Base-by-base conservation (phyloP, 2,888 invertebrate genomes). In the Phorcus lineatus region DNA sequence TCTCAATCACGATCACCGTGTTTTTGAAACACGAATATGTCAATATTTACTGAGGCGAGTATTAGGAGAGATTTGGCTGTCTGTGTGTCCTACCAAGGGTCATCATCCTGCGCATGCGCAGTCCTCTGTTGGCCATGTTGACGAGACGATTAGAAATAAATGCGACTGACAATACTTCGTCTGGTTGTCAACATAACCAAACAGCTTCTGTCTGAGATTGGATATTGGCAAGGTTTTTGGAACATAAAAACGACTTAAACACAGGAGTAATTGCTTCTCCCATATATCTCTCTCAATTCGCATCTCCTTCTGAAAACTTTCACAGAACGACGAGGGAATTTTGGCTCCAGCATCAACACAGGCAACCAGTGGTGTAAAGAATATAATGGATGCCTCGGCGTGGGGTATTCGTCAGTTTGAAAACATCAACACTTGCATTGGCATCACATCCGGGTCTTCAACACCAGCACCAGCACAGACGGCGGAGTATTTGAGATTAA, bases 21-120 rank as follows among this genome's bases (percentile, higher is more conserved):
- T 62, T 62, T 62, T 62, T 62, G 62, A 62, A 62, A 62, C 62
- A 62, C 62, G 62, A 62, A 7, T 62, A 62, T 62, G 62, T 62
- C 24, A 62, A 62, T 62, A 62, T 62, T 62, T 24, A 62, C 62
- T 28, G 62, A 24, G 22, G 24, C 11, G 28, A 62, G 62, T 28
- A 62, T 62, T 16, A 62, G 62, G n/a, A 24, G 62, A 62, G 62
- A 62, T 62, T 62, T 11, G 28, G 62, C 22, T 62, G 62, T 24
- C 62, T 24, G 28, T 57, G 57, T 62, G 62, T 62, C 62, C 24
- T 62, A 24, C 16, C 28, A 6, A 6, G 11, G 62, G 62, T 24
- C 24, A 4, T 24, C 28, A 16, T 13, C 13, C 62, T 28, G 28
- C 62, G 28, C 28, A 28, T 62, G 28, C 7, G 13, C 16, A 22